These are phyloP conservation scores for Amphiprion clarkii DNA, from an alignment of 2,797 vertebrate genomes.

Conservation along the genomic window DNA sequence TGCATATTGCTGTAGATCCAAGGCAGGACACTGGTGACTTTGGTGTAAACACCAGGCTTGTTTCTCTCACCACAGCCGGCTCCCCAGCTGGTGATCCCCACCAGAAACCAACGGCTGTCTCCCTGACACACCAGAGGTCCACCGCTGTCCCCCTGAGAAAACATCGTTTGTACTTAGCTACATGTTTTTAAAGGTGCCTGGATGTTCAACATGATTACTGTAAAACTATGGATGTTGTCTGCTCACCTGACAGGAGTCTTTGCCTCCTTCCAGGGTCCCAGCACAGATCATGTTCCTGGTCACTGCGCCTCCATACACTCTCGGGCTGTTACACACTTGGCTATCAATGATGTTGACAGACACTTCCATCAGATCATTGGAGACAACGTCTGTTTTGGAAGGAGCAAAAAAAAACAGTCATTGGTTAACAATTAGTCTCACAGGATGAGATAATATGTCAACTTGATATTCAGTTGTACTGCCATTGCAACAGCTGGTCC, in stretches of 20 bases:
- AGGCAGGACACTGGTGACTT: constrained; percentile 84
- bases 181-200: neutral
- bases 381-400: constrained; percentile 66
- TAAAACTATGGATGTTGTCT: too few relatives aligned
- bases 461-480: neutral
- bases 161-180: neutral
- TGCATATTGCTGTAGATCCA: constrained; percentile 94
- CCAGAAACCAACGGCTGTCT: constrained; percentile 86
- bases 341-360: constrained; percentile 86
- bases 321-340: constrained; percentile 84
- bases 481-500: neutral
- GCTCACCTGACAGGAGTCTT: constrained; percentile 93
- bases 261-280: constrained; percentile 88
- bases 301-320: constrained; percentile 85
- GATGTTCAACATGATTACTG: neutral
- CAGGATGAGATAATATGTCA: neutral
- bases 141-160: constrained; percentile 92
- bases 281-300: constrained; percentile 93
- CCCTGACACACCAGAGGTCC: constrained; percentile 92
- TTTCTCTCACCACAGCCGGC: constrained; percentile 87
- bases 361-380: constrained; percentile 88
- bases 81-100: constrained; percentile 95
- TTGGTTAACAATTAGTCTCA: neutral
- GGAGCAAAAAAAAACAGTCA: neutral
- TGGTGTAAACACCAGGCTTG: constrained; percentile 92